Percentiles rank a stretch among this genome's conserved stretches.
These are phyloP conservation scores for Dicrurus megarhynchus DNA, from an alignment of 2,113 vertebrate genomes.

Conservation along the genomic window DNA sequence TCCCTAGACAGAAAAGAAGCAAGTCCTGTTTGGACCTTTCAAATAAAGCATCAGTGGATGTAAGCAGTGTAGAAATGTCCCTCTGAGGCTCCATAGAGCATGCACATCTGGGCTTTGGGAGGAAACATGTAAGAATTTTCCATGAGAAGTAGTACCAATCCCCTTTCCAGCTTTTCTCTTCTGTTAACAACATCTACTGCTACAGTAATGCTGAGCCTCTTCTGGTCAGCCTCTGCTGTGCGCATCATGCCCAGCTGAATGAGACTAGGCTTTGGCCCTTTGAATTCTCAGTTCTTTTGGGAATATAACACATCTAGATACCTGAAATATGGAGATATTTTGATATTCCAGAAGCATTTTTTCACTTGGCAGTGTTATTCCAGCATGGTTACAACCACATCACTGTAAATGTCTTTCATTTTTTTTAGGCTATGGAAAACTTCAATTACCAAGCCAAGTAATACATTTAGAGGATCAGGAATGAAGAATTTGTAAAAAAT, in stretches of 20 bases:
- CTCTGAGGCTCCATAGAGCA: background rate
- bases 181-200: background rate
- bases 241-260: background rate
- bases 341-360: background rate
- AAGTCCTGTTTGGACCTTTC: background rate
- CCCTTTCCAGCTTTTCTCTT: background rate
- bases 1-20: background rate
- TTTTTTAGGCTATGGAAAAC: background rate
- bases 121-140: background rate
- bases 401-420: background rate
- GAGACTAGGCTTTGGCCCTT: background rate
- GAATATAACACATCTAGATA: background rate
- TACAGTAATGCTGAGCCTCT: background rate
- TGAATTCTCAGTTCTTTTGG: background rate
- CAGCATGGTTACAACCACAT: background rate
- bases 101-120: background rate
- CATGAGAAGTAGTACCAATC: background rate
- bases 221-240: background rate
- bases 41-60: background rate
- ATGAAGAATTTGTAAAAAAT: background rate
- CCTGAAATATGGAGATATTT: background rate
- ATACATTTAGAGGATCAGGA: background rate
- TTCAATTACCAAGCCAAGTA: background rate
- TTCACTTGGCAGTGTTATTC: background rate
- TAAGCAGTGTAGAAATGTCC: background rate